A percentile compares a stretch with the other conserved stretches of the same genome.
Conservation (phyloP, 2,113 vertebrate species). For the Thunnus maccoyii region DNA sequence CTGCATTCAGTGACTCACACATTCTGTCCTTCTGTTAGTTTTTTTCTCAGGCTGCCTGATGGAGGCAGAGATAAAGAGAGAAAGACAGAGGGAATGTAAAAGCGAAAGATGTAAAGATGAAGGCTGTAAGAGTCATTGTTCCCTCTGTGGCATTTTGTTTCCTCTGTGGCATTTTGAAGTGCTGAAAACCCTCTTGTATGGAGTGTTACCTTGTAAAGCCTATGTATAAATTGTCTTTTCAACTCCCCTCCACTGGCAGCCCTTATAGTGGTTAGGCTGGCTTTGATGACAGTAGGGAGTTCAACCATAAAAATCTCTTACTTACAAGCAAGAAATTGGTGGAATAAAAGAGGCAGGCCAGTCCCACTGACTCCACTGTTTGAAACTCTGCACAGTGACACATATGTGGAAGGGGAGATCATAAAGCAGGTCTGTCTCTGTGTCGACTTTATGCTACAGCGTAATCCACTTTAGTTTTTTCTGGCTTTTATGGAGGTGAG, state of each 20-base stretch:
- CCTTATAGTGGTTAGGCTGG: conserved; percentile 33
- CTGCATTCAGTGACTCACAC: conserved; percentile 3
- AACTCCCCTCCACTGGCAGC: conserved; percentile 53
- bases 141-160: conserved; percentile 31
- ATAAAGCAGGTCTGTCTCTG: conserved; percentile 65
- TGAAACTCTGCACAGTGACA: conserved; percentile 50
- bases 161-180: conserved; percentile 35
- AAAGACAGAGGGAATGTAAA: neutral
- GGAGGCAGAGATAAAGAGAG: neutral
- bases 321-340: conserved; percentile 52
- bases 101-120: neutral
- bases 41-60: neutral
- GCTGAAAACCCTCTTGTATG: conserved; percentile 46
- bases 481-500: conserved; percentile 57
- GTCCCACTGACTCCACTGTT: conserved; percentile 45
- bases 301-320: conserved; percentile 63
- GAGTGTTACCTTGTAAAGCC: conserved; percentile 44
- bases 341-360: conserved; percentile 59
- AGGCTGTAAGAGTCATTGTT: conserved; percentile 37
- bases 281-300: conserved; percentile 74
- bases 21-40: neutral
- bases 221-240: conserved; percentile 60
- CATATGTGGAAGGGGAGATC: conserved; percentile 53
- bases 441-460: conserved; percentile 57
- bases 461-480: conserved; percentile 56